Conservation (phyloP, 2,888 invertebrate genomes). For the Encarsia formosa region DNA sequence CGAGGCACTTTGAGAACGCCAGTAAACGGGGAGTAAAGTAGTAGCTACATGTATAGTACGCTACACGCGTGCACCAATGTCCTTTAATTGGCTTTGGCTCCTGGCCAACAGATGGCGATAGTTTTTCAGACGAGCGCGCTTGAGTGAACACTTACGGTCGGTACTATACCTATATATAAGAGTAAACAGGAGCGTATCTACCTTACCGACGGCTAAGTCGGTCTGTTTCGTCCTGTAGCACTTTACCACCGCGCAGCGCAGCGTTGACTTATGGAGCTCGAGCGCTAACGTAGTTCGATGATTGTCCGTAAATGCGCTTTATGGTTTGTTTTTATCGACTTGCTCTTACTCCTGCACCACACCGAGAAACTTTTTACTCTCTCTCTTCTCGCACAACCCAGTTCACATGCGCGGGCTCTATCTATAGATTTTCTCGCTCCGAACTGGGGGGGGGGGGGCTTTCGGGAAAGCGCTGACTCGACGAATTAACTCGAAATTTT, state of each 20-base stretch:
- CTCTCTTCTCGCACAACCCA: not conserved
- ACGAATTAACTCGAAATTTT: constrained; percentile 32
- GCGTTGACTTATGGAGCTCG: constrained; percentile 29
- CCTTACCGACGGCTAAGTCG: constrained; percentile 46
- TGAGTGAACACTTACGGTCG: constrained; percentile 6
- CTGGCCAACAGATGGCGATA: constrained; percentile 23
- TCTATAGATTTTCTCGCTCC: not conserved
- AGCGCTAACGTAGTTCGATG: constrained; percentile 44
- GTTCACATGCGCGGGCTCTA: constrained; percentile 3
- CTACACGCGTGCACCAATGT: too few species aligned
- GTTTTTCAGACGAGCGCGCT: too few species aligned
- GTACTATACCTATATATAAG: constrained; percentile 10
- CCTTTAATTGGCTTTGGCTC: constrained; percentile 19
- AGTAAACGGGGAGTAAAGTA: too few species aligned
- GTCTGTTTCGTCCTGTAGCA: constrained; percentile 27
- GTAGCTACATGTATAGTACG: too few species aligned
- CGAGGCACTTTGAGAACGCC: too few species aligned
- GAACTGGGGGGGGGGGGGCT: not conserved
- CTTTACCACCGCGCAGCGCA: constrained; percentile 39
- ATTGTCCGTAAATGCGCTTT: constrained; percentile 48
- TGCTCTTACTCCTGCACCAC: too few species aligned
- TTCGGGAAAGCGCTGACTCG: constrained; percentile 25
- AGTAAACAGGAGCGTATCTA: constrained; percentile 30
- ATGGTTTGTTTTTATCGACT: constrained; percentile 50
- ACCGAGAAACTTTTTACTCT: not conserved